Evolutionary conservation across 2,113 vertebrate species (phyloP).

Genomic region (Atlantisia rogersi): DNA sequence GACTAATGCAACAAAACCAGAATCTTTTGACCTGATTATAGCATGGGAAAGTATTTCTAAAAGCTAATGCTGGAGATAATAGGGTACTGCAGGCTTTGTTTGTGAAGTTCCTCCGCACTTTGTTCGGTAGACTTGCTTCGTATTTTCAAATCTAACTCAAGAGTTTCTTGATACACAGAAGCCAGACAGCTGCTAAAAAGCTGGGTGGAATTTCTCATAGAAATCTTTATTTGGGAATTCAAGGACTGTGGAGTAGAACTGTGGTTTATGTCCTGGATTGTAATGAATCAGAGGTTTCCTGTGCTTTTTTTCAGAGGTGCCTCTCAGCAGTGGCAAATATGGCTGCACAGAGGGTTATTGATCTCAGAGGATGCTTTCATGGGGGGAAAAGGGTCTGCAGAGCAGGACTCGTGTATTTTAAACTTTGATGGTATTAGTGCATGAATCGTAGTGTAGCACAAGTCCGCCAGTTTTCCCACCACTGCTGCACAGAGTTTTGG

Average conservation of each 20-base stretch:
- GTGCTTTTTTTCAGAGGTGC: not conserved
- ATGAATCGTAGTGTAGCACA: not conserved
- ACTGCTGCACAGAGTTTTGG: not conserved
- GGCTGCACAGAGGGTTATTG: not conserved
- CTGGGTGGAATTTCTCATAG: not conserved
- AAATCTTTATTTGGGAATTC: not conserved
- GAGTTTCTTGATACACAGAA: not conserved
- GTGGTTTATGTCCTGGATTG: not conserved
- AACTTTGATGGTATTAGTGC: not conserved
- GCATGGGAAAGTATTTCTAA: not conserved
- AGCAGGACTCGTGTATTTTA: not conserved
- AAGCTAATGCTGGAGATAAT: not conserved
- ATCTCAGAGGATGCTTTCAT: not conserved
- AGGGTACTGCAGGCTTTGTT: not conserved
- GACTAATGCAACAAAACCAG: conserved; percentile 23
- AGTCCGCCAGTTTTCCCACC: not conserved
- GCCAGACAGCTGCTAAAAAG: not conserved
- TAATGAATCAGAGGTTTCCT: not conserved
- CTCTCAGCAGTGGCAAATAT: not conserved
- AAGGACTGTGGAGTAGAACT: not conserved
- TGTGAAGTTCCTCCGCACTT: not conserved
- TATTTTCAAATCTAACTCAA: not conserved
- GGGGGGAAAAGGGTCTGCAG: not conserved
- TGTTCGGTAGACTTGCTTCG: not conserved
- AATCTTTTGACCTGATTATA: conserved; percentile 17